Base-by-base conservation (phyloP, 2,113 vertebrate species). In the Rhabdomys dilectus region DNA sequence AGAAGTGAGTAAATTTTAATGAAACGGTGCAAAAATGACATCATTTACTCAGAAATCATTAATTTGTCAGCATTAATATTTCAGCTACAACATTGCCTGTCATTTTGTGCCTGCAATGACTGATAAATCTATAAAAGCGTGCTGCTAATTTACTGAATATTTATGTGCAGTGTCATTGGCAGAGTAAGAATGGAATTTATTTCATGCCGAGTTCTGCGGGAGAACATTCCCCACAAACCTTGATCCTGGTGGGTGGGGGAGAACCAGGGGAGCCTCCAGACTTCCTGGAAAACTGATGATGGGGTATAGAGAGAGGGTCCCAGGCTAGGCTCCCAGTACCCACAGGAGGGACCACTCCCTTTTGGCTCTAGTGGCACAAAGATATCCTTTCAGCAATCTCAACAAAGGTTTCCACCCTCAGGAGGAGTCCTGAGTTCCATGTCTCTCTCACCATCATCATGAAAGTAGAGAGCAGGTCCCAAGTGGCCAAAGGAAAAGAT, bases 51-150 rank as follows among this genome's bases (percentile, higher is more conserved):
- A 99, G 99, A 99, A 99, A 99, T 99, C 99, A 99, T 99, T 99
- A 99, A 99, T 99, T 99, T 99, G 99, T 99, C 99, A 99, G 99
- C 99, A 99, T 99, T 99, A 99, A 99, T 99, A 99, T 99, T 99
- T 99, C 99, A 99, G 99, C 98, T 98, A 98, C 98, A 99, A 99
- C 99, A 99, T 99, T 99, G 99, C 99, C 99, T 99, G 99, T 99
- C 99, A 99, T 98, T 99, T 99, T 99, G 98, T 99, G 99, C 99
- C 99, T 99, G 99, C 99, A 99, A 99, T 99, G 99, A 99, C 99
- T 99, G 99, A 99, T 99, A 99, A 99, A 99, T 99, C 99, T 99
- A 99, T 99, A 99, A 99, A 99, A 99, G 99, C 98, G 99, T 98
- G 98, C 99, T 99, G 99, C 99, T 99, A 99, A 99, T 99, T 99